These are phyloP conservation scores for Dryomyza anilis DNA, from an alignment of 2,888 invertebrate genomes.

Conservation along the genomic window DNA sequence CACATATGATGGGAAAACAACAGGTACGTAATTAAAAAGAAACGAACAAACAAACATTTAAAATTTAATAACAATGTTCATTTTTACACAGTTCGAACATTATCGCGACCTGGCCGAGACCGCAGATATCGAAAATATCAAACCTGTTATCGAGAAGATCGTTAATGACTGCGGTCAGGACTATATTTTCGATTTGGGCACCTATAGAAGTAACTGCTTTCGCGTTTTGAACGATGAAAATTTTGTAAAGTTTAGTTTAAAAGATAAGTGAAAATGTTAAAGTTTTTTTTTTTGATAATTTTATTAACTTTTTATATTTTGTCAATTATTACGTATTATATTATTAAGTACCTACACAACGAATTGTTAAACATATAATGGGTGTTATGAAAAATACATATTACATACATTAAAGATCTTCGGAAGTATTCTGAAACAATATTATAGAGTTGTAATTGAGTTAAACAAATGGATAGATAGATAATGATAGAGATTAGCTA, in stretches of 20 bases:
- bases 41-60: background rate
- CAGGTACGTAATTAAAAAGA: conserved; percentile 43
- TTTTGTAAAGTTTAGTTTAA: conserved; percentile 41
- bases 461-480: too few relatives aligned
- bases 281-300: background rate
- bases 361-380: too few relatives aligned
- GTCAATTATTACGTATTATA: too few relatives aligned
- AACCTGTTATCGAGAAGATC: conserved; percentile 72
- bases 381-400: too few relatives aligned
- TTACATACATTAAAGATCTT: too few relatives aligned
- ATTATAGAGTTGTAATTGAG: too few relatives aligned
- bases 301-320: too few relatives aligned
- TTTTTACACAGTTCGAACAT: conserved; percentile 68
- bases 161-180: conserved; percentile 71
- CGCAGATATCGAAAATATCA: conserved; percentile 68
- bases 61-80: conserved; percentile 1
- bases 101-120: conserved; percentile 71
- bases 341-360: too few relatives aligned
- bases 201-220: conserved; percentile 69
- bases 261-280: conserved; percentile 13
- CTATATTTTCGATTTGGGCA: conserved; percentile 68
- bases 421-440: too few relatives aligned
- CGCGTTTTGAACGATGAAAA: conserved; percentile 69
- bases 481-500: too few relatives aligned
- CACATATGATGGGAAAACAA: conserved; percentile 68